Percentiles rank a stretch among this genome's conserved stretches.
These are phyloP conservation scores for Lacerta viridis DNA, from an alignment of 2,797 vertebrate genomes.

Conservation along the genomic window DNA sequence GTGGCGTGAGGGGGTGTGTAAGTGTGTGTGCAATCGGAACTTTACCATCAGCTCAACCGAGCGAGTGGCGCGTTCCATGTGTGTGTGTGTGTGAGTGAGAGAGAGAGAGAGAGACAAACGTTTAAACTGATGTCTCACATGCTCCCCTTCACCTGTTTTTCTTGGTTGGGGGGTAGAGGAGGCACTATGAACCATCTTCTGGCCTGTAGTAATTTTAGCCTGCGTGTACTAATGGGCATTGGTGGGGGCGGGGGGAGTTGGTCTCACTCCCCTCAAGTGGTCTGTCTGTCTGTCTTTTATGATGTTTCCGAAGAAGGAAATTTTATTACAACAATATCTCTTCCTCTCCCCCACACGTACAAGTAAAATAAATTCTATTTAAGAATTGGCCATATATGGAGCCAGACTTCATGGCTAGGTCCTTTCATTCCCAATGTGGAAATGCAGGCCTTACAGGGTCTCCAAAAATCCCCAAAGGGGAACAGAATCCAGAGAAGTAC, in stretches of 20 bases:
- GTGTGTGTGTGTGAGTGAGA: not conserved
- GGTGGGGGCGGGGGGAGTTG: too few species aligned
- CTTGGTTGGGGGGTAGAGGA: not conserved
- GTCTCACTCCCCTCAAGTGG: not conserved
- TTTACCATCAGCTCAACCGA: constrained; percentile 41
- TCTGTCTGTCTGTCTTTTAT: not conserved
- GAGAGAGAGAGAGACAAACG: not conserved
- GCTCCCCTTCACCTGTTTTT: not conserved
- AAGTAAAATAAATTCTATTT: not conserved
- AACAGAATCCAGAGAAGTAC: not conserved
- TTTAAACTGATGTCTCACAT: constrained; percentile 16
- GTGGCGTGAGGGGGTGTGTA: constrained; percentile 28
- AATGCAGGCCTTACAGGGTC: not conserved
- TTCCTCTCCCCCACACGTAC: too few species aligned
- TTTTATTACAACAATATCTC: not conserved
- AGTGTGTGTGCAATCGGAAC: constrained; percentile 29
- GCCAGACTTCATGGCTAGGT: not conserved
- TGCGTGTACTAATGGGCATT: not conserved
- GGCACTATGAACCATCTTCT: not conserved
- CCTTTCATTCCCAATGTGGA: not conserved
- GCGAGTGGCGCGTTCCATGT: not conserved
- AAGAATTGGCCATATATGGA: not conserved
- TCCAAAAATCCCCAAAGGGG: not conserved
- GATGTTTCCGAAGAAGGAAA: not conserved
- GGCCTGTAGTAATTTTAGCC: not conserved